Base-by-base conservation (phyloP, 2,113 vertebrate genomes). In the Phrynosoma platyrhinos region DNA sequence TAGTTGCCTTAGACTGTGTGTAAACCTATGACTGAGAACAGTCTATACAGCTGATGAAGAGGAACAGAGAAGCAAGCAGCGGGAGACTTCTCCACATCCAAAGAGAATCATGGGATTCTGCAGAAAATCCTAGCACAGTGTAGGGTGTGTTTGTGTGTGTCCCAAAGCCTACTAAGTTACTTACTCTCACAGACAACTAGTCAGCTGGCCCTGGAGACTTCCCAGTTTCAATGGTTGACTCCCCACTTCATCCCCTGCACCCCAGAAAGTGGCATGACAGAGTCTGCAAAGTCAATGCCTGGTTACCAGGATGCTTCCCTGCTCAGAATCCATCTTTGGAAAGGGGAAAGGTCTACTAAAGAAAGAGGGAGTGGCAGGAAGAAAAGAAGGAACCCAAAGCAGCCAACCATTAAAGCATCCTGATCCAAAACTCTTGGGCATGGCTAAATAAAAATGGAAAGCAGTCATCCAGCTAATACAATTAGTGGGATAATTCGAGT, bases 311-410 rank as follows among this genome's bases (percentile, higher is more conserved):
- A 42, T 16, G 74, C 20, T 76, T 20, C 7, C 58, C 58, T 25
- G 47, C 47, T 47, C 47, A 5, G 47, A 47, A 47, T 6, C 7
- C 47, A 5, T 47, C 47, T 47, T 47, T 47, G 47, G 47, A 7
- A 7, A 47, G 47, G 47, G 7, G 47, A 47, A 47, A 47, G 47
- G 7, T 47, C 47, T 47, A 7, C 47, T 47, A 47, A 47, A 47
- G 47, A 47, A 47, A 47, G 92, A 77, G 91, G 42, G 68, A 87
- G 90, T 42, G 36, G 81, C 13, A 27, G 5, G 14, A 23, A 8
- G 9, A n/a, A 20, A 20, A 23, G 1, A 72, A 77, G 42, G 27
- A 27, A 52, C 27, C 62, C 23, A 80, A 21, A 16, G 7, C 42
- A 16, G 16, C n/a, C 10, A 79, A 53, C 23, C 12, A 47, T 23